Evolutionary conservation across 2,888 invertebrate genomes (phyloP).

Genomic region (Oxyscelio sp.): DNA sequence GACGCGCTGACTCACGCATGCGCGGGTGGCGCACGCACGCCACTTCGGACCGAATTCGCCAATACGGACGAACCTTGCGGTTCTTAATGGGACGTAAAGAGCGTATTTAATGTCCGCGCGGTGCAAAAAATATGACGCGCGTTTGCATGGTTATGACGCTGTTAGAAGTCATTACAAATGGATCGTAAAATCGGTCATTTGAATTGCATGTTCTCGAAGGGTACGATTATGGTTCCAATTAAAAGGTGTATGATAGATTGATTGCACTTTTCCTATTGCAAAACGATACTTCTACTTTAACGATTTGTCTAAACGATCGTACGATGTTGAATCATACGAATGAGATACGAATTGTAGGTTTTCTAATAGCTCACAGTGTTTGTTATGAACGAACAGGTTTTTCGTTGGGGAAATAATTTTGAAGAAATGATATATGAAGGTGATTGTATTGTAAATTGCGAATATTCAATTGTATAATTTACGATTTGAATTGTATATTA

Average conservation of each 20-base stretch:
- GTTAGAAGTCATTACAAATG: slow-evolving; percentile 14
- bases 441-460: no score
- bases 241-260: slow-evolving; percentile 30
- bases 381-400: no score
- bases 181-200: slow-evolving; percentile 45
- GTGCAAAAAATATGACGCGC: slow-evolving; percentile 18
- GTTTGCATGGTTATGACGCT: slow-evolving; percentile 33
- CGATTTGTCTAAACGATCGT: background rate
- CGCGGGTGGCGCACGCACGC: slow-evolving; percentile 52
- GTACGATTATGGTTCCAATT: slow-evolving; percentile 29
- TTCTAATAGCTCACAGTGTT: no score
- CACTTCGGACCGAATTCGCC: background rate
- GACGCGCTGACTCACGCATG: slow-evolving; percentile 44
- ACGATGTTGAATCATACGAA: background rate
- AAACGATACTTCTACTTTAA: slow-evolving; percentile 14
- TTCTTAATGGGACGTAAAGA: slow-evolving; percentile 28
- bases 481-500: no score
- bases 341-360: no score
- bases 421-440: no score
- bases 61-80: background rate
- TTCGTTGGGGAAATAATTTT: no score
- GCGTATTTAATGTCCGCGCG: slow-evolving; percentile 18
- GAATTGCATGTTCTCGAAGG: slow-evolving; percentile 12
- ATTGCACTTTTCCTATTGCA: background rate
- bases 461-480: no score